These are phyloP conservation scores for Lepidocyrtoides sp. DNA, from an alignment of 2,888 invertebrate species.

Conservation along the genomic window DNA sequence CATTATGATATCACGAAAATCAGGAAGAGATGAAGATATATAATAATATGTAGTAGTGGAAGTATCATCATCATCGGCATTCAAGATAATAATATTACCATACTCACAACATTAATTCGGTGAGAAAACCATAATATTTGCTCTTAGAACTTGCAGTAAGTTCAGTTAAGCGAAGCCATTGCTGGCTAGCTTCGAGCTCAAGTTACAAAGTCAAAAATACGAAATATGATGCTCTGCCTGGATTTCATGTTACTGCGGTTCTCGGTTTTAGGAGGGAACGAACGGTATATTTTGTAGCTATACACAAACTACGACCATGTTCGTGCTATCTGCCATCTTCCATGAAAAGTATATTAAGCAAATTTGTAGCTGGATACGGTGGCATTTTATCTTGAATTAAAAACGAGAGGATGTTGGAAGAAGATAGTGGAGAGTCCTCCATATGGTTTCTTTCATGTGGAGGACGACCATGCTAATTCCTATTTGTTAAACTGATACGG, in stretches of 20 bases:
- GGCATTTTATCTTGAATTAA: neutral
- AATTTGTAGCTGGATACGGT: conserved; percentile 17
- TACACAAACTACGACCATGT: too few relatives aligned
- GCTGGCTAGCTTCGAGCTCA: conserved; percentile 9
- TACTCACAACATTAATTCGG: neutral
- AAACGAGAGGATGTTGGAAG: neutral
- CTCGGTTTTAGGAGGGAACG: neutral
- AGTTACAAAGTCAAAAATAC: conserved; percentile 32
- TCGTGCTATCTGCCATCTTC: too few relatives aligned
- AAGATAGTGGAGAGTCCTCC: neutral
- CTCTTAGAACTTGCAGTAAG: neutral
- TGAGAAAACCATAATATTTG: conserved; percentile 6
- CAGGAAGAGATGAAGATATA: neutral
- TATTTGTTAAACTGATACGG: conserved; percentile 16
- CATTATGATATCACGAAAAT: neutral
- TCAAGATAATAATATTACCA: neutral
- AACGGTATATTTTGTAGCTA: conserved; percentile 1
- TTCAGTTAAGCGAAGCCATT: conserved; percentile 14
- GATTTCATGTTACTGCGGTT: neutral
- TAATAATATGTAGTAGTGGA: neutral
- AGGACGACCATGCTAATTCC: conserved; percentile 18
- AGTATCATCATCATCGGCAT: conserved; percentile 4
- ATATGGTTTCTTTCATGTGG: conserved; percentile 46
- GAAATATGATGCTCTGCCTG: conserved; percentile 12
- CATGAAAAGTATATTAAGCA: neutral